Percentiles rank a stretch among this genome's conserved stretches.
phyloP scores from a whole-genome alignment of 64 coral and sea anemone species.

The Actinia tenebrosa region DNA sequence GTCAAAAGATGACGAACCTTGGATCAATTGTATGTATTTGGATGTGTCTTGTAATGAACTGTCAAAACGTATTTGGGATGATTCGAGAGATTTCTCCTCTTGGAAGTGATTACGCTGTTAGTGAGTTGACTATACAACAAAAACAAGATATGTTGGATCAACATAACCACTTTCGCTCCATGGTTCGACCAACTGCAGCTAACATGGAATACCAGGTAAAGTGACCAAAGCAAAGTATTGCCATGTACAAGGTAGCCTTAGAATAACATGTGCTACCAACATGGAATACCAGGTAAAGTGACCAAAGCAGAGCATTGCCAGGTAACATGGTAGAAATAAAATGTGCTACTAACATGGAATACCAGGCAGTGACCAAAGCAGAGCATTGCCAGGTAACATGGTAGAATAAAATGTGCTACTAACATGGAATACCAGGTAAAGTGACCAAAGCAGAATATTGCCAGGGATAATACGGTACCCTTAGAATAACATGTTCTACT shows the following conservation, averaged over 20 bases:
- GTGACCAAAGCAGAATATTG: neutral
- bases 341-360: too few species aligned
- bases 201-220: constrained; percentile 68
- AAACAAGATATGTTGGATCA: constrained; percentile 53
- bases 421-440: too few species aligned
- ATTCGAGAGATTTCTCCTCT: neutral
- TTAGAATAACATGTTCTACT: too few species aligned
- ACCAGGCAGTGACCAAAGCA: too few species aligned
- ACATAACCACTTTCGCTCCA: constrained; percentile 53
- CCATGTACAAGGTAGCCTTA: too few species aligned
- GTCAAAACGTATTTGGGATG: neutral
- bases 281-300: too few species aligned
- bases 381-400: too few species aligned
- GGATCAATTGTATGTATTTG: neutral
- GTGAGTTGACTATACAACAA: constrained; percentile 12
- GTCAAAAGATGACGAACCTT: neutral
- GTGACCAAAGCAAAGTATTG: neutral
- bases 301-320: neutral
- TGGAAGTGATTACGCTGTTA: constrained; percentile 21
- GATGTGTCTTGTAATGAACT: neutral
- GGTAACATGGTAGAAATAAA: too few species aligned
- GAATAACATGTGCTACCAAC: too few species aligned
- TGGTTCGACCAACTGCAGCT: constrained; percentile 40
- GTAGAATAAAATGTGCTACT: too few species aligned
- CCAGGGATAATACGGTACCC: neutral